A percentile compares a stretch with the other conserved stretches of the same genome.
Evolutionary conservation across 2,888 invertebrate species (phyloP).

Genomic region (Helleia helle): DNA sequence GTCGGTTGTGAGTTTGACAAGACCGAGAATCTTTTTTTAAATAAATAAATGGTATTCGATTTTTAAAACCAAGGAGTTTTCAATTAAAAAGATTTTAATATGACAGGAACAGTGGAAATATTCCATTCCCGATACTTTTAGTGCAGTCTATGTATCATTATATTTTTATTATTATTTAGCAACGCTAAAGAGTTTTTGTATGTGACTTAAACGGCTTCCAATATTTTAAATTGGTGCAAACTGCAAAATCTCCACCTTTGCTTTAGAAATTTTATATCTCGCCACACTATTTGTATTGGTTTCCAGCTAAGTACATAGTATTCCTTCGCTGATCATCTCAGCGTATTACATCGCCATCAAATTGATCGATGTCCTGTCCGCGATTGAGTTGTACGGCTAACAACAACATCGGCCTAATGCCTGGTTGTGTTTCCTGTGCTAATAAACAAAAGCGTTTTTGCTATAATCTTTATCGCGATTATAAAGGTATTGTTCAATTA

Average conservation of each 20-base stretch:
- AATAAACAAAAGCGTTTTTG: background rate
- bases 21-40: no score
- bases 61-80: no score
- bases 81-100: no score
- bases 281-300: constrained; percentile 20
- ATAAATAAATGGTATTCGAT: no score
- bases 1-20: no score
- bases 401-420: constrained; percentile 21
- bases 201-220: no score
- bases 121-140: no score
- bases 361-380: constrained; percentile 32
- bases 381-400: constrained; percentile 30
- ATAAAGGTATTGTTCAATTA: background rate
- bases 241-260: background rate
- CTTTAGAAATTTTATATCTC: background rate
- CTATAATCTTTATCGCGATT: background rate
- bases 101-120: no score
- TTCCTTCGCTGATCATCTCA: constrained; percentile 20
- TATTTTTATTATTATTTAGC: no score
- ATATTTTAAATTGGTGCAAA: no score
- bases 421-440: constrained; percentile 8
- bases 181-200: no score
- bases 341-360: constrained; percentile 31
- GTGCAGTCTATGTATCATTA: no score
- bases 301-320: constrained; percentile 21